A percentile compares a stretch with the other conserved stretches of the same genome.
phyloP scores from a whole-genome alignment of 23 tunicate genomes.

The Trididemnum miniatum region DNA sequence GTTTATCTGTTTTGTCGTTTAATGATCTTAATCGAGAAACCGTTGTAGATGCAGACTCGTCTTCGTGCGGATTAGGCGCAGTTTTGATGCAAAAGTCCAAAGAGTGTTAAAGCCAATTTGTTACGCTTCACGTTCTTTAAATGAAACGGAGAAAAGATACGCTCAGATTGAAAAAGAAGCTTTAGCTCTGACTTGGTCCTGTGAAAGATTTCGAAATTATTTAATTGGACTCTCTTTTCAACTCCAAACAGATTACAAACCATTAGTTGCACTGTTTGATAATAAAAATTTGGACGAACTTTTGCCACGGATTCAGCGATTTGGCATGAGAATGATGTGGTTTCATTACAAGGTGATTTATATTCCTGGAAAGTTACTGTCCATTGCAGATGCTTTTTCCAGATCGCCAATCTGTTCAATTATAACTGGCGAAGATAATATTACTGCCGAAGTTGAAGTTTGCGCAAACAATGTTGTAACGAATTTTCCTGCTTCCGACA shows the following conservation, averaged over 20 bases:
- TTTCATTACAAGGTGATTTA: neutral
- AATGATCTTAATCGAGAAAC: conserved; percentile 3
- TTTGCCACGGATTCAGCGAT: conserved; percentile 7
- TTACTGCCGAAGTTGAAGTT: neutral
- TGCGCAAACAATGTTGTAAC: neutral
- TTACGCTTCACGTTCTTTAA: conserved; percentile 19
- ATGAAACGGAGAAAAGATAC: conserved; percentile 14
- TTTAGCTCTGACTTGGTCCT: too few species aligned
- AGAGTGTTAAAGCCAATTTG: too few species aligned
- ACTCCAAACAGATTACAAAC: too few species aligned
- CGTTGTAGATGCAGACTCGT: conserved; percentile 9
- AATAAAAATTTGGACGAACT: conserved; percentile 19
- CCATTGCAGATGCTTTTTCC: neutral
- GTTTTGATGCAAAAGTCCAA: too few species aligned
- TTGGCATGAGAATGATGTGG: conserved; percentile 21
- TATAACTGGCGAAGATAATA: neutral
- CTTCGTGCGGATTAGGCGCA: conserved; percentile 9
- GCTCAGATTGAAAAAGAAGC: too few species aligned
- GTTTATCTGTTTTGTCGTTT: neutral
- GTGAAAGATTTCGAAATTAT: too few species aligned
- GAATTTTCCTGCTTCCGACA: neutral
- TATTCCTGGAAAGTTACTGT: conserved; percentile 9
- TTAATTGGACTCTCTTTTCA: neutral
- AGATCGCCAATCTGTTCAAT: too few species aligned
- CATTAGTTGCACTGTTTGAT: conserved; percentile 7